Evolutionary conservation across 64 coral and sea anemone species (phyloP).

Genomic region (Hydrozoanthus tunicans): DNA sequence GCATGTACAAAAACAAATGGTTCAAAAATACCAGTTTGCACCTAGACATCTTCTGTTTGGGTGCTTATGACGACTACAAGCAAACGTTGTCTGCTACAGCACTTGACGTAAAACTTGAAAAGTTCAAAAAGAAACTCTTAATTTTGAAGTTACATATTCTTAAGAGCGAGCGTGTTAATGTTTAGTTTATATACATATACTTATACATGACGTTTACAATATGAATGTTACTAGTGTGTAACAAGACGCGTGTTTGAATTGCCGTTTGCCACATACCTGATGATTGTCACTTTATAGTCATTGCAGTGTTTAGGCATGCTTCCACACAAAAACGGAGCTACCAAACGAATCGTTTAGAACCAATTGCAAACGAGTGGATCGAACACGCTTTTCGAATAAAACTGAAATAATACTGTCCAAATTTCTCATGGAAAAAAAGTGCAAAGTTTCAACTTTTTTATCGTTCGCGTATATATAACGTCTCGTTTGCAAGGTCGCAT

Average conservation of each 20-base stretch:
- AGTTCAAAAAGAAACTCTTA: not conserved
- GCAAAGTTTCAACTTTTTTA: no score
- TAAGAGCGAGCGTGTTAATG: not conserved
- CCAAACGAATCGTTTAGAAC: no score
- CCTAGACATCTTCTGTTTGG: not conserved
- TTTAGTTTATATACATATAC: not conserved
- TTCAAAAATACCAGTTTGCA: not conserved
- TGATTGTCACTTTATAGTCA: slow-evolving; percentile 1
- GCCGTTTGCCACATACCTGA: not conserved
- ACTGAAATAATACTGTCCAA: no score
- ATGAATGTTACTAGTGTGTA: not conserved
- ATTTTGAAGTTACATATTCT: not conserved
- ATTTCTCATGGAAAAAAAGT: no score
- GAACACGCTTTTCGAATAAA: no score
- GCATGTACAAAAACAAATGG: not conserved
- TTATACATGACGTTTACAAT: not conserved
- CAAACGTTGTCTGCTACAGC: not conserved
- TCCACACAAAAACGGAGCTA: not conserved
- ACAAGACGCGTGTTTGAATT: not conserved
- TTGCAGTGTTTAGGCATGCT: not conserved
- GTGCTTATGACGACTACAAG: not conserved
- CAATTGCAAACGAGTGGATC: no score
- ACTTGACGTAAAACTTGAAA: not conserved
- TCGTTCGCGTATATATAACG: no score
- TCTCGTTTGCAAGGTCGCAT: no score